Evolutionary conservation across 2,888 invertebrate species (phyloP).

Genomic region (Pogonocherus hispidulus): DNA sequence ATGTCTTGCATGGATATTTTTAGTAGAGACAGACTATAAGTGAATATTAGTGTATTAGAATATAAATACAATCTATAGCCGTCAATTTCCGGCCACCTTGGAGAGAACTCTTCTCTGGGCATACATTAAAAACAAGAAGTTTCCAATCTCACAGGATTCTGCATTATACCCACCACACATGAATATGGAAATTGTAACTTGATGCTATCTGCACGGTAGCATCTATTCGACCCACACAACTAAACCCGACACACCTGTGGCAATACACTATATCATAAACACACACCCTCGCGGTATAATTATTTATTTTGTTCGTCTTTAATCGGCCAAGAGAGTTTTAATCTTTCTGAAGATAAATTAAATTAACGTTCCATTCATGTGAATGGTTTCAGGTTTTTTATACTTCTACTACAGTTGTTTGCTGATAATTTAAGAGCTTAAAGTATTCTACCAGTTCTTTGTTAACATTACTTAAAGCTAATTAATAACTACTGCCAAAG

Average conservation of each 20-base stretch:
- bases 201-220: conserved; percentile 57
- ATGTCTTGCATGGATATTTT: too few relatives aligned
- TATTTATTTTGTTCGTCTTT: conserved; percentile 32
- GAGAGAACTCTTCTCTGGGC: conserved; percentile 21
- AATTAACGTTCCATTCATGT: conserved; percentile 30
- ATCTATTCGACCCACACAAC: conserved; percentile 51
- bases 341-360: conserved; percentile 31
- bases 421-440: conserved; percentile 14
- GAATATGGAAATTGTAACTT: conserved; percentile 58
- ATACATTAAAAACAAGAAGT: conserved; percentile 35
- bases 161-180: conserved; percentile 43
- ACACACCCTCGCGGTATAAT: conserved; percentile 28
- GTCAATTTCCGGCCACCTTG: conserved; percentile 52
- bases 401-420: conserved; percentile 4
- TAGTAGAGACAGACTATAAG: too few relatives aligned
- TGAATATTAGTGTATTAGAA: too few relatives aligned
- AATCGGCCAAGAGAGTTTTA: conserved; percentile 29
- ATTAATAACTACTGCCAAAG: not conserved
- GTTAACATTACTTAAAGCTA: not conserved
- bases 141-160: conserved; percentile 32
- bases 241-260: conserved; percentile 42
- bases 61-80: conserved; percentile 8
- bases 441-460: not conserved
- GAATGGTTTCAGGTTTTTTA: conserved; percentile 12
- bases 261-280: conserved; percentile 27